Base-by-base conservation (phyloP, 2,888 invertebrate genomes). In the Hesperia comma region DNA sequence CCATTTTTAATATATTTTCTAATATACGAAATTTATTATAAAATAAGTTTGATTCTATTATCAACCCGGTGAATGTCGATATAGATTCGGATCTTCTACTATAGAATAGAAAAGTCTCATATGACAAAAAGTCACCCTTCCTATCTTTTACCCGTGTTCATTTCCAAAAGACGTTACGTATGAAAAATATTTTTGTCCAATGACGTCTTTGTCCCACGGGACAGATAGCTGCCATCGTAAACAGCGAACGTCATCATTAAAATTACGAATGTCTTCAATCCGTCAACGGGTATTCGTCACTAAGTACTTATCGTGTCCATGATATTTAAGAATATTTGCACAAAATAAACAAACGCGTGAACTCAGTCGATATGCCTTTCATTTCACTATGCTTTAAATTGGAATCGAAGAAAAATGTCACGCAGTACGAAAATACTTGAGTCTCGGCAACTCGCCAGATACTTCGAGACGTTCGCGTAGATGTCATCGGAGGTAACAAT, bases 381-480 rank as follows among this genome's bases (percentile, higher is more conserved):
- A 51, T 61, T 53, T 61, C 40, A 61, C 53, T 40, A 62, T 54
- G 15, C 53, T 53, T 54, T 55, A 55, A 33, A 54, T 54, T n/a
- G 41, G 63, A 63, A 55, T 55, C 19, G 62, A 68, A 63, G 68
- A 70, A 68, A 64, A 68, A 66, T 70, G 68, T 46, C 63, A 33
- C 43, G 67, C 61, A 63, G 69, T 49, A 70, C 63, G 40, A 63
- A 69, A 70, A 70, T 71, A 72, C 71, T 69, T 66, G 67, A 15
- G 51, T n/a, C 69, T 72, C 69, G 72, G 72, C 72, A 71, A 33
- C 21, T 33, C 37, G 72, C 72, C 72, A 72, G 70, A 19, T 60
- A 32, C 61, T 58, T 61, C 68, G 66, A 53, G 51, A 60, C 62
- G 43, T 55, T 53, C 68, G 49, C 57, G 63, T 71, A 56, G 63